phyloP scores from a whole-genome alignment of 2,888 invertebrate genomes.

The Hemistola chrysoprasaria region DNA sequence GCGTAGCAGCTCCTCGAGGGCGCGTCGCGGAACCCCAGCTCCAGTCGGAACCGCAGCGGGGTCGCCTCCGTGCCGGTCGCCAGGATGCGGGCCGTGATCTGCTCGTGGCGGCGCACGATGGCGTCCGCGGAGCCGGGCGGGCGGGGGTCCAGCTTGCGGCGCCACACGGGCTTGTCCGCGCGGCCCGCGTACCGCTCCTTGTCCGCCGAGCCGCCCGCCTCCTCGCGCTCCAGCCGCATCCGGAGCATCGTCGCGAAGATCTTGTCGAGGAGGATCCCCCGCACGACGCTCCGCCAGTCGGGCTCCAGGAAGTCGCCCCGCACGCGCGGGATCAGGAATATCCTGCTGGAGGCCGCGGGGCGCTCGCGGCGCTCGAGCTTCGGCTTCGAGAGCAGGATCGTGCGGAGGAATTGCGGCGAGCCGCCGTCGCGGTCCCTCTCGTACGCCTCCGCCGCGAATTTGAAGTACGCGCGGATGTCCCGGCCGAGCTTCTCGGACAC shows the following conservation, averaged over 20 bases:
- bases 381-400: constrained; percentile 50
- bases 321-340: constrained; percentile 39
- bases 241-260: constrained; percentile 53
- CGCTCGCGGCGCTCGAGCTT: constrained; percentile 28
- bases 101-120: constrained; percentile 10
- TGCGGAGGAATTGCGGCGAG: constrained; percentile 50
- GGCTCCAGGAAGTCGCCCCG: constrained; percentile 34
- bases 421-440: constrained; percentile 42
- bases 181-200: constrained; percentile 41
- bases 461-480: constrained; percentile 48
- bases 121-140: constrained; percentile 20
- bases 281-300: constrained; percentile 51
- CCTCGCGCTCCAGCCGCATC: constrained; percentile 34
- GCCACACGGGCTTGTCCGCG: constrained; percentile 53
- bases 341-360: neutral
- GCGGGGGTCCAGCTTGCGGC: constrained; percentile 6
- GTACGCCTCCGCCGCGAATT: constrained; percentile 45
- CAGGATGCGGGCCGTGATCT: constrained; percentile 1
- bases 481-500: constrained; percentile 43
- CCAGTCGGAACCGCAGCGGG: constrained; percentile 40
- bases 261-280: constrained; percentile 33
- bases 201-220: constrained; percentile 1
- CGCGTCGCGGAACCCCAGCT: constrained; percentile 36
- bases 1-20: constrained; percentile 38
- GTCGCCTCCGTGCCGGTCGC: neutral